A percentile compares a stretch with the other conserved stretches of the same genome.
Conservation (phyloP, 2,888 invertebrate genomes). For the Neoascia interrupta region DNA sequence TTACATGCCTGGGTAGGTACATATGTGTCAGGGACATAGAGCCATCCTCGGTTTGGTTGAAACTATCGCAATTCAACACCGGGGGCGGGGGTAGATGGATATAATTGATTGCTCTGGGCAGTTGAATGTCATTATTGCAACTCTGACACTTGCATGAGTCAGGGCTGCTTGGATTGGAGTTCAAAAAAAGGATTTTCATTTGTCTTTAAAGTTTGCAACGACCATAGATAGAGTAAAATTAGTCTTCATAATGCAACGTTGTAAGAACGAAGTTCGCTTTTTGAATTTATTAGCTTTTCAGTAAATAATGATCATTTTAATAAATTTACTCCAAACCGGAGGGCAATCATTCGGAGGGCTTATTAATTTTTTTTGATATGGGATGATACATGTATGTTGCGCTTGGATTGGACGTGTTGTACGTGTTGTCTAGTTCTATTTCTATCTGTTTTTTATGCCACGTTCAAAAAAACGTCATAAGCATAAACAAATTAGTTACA, state of each 20-base stretch:
- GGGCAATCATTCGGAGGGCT: no score
- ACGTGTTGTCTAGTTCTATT: no score
- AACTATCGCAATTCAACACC: not conserved
- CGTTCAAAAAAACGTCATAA: no score
- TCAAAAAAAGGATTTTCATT: conserved; percentile 2
- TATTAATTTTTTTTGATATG: no score
- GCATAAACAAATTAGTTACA: no score
- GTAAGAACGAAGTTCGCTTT: not conserved
- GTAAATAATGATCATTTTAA: conserved; percentile 26
- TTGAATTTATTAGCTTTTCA: not conserved
- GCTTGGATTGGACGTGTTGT: no score
- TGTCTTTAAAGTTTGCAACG: conserved; percentile 3
- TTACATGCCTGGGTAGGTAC: not conserved
- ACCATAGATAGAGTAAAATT: not conserved
- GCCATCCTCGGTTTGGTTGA: not conserved
- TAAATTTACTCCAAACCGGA: not conserved
- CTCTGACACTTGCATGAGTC: conserved; percentile 53
- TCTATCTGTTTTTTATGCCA: no score
- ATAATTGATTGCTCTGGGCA: conserved; percentile 48
- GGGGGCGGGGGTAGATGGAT: not conserved
- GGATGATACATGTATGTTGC: no score
- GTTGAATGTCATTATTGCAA: conserved; percentile 40
- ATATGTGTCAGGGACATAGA: not conserved
- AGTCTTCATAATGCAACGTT: not conserved
- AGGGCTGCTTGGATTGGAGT: conserved; percentile 3